Base-by-base conservation (phyloP, 2,113 vertebrate genomes). In the Dasypus novemcinctus region DNA sequence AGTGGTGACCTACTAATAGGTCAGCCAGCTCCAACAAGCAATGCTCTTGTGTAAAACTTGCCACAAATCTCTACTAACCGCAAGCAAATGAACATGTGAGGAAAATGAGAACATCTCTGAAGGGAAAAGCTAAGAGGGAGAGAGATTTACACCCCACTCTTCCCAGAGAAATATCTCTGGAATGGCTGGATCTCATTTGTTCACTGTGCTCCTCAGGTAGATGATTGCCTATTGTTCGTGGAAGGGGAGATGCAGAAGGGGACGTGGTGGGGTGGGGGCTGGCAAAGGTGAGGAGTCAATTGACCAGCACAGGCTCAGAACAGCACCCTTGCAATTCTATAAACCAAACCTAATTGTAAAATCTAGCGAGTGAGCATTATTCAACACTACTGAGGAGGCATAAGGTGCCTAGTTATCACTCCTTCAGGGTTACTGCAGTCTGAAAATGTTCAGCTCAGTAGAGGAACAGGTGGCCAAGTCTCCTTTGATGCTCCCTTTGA, bases 401-500 rank as follows among this genome's bases (percentile, higher is more conserved):
- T 1, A 23, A 87, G 59, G 71, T 64, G 64, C 78, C 63, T n/a
- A 72, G 0, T 0, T 78, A 36, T 52, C 85, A 57, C 76, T 38
- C 66, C 64, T 36, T 49, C 84, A 27, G 49, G 82, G 66, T 8
- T 72, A 80, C 81, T 31, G 15, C 1, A 0, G 13, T 54, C 69
- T 4, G 31, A 81, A 96, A 95, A 92, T 95, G 80, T 87, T 96
- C 95, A 87, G 76, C 91, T 92, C 33, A 94, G 95, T 80, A 95
- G 93, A 91, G 49, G 66, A 84, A 83, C 72, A 63, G 41, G 87
- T 79, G 83, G 78, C n/a, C 85, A 88, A 63, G 52, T 33, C 9
- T 78, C 63, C 91, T 96, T 72, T 91, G 93, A 97, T 82, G 90
- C 94, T 96, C 68, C 20, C 91, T 97, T 96, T 93, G 97, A 97